Evolutionary conservation across 2,888 invertebrate species (phyloP).

Genomic region (Odontomyia ornata): DNA sequence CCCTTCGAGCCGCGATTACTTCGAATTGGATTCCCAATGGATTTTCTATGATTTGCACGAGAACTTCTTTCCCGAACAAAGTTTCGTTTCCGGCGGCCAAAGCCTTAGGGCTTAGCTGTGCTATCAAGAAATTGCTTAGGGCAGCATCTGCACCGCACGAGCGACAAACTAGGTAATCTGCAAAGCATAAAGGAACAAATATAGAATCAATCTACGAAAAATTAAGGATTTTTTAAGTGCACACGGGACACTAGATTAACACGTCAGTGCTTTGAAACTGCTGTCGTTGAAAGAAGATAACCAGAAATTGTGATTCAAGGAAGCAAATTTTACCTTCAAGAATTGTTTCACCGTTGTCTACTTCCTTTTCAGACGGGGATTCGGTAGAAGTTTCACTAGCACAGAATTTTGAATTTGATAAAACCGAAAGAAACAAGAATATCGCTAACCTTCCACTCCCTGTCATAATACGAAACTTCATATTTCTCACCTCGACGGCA

Average conservation of each 20-base stretch:
- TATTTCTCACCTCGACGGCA: slow-evolving; percentile 30
- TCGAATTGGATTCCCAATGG: slow-evolving; percentile 68
- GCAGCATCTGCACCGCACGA: slow-evolving; percentile 70
- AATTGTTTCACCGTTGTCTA: slow-evolving; percentile 27
- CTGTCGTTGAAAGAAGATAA: not conserved
- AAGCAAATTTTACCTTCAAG: slow-evolving; percentile 29
- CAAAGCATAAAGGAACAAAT: not conserved
- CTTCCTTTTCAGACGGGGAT: not conserved
- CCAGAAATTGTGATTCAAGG: not conserved
- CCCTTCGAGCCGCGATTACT: slow-evolving; percentile 66
- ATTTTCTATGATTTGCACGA: slow-evolving; percentile 68
- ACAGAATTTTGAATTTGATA: slow-evolving; percentile 2
- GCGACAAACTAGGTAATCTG: slow-evolving; percentile 69
- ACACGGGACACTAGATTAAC: not conserved
- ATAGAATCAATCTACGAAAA: not conserved
- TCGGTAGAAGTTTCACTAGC: slow-evolving; percentile 13
- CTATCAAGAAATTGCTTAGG: slow-evolving; percentile 67
- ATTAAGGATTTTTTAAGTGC: not conserved
- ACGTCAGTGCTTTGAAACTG: slow-evolving; percentile 29
- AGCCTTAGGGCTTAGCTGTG: slow-evolving; percentile 67
- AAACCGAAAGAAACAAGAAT: slow-evolving; percentile 33
- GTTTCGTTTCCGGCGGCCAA: slow-evolving; percentile 65
- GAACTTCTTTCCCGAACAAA: slow-evolving; percentile 67
- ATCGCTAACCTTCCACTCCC: slow-evolving; percentile 18
- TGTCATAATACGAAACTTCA: slow-evolving; percentile 45